Evolutionary conservation across 1,140 invertebrate species (phyloP).

Genomic region (Brevipalpus yothersi): DNA sequence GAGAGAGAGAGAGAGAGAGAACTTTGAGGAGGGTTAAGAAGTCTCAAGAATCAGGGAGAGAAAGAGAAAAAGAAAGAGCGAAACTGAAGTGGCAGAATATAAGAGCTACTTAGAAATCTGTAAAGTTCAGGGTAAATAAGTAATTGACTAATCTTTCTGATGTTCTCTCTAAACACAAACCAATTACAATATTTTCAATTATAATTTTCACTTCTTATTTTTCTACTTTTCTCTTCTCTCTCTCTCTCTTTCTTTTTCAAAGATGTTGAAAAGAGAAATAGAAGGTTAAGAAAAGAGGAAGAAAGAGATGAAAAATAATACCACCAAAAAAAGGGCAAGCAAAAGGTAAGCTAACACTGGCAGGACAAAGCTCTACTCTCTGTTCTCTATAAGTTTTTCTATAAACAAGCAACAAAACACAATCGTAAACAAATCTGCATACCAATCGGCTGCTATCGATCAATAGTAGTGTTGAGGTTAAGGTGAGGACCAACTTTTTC

Average conservation of each 20-base stretch:
- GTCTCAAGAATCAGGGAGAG: too few relatives aligned
- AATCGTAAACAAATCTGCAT: background rate
- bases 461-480: background rate
- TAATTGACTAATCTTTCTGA: background rate
- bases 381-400: background rate
- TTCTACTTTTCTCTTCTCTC: too few relatives aligned
- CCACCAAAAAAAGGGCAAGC: too few relatives aligned
- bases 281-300: too few relatives aligned
- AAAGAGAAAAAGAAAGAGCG: background rate
- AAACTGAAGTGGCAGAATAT: slow-evolving; percentile 5
- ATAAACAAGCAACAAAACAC: background rate
- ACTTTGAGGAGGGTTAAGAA: too few relatives aligned
- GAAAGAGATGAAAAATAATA: too few relatives aligned
- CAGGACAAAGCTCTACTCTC: background rate
- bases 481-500: too few relatives aligned
- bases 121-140: background rate
- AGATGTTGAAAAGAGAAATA: too few relatives aligned
- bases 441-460: background rate
- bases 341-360: too few relatives aligned
- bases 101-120: background rate
- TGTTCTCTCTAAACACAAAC: background rate
- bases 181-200: background rate
- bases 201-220: background rate
- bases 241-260: too few relatives aligned
- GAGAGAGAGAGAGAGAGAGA: background rate